phyloP scores from a whole-genome alignment of 2,113 vertebrate genomes.

The Aix galericulata region DNA sequence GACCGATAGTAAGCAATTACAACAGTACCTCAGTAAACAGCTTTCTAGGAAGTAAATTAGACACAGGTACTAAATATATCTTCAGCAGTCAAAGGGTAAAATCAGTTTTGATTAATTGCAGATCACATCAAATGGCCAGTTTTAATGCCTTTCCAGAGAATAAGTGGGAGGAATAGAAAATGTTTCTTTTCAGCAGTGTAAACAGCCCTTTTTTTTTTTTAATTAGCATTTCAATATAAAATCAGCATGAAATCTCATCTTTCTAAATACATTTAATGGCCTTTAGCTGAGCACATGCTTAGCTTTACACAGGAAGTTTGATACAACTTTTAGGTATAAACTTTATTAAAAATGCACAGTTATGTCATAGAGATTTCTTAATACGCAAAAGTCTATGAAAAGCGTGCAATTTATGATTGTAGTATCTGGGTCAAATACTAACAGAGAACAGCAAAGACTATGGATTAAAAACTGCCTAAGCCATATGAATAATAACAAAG shows the following conservation, averaged over 20 bases:
- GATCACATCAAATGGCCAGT: not conserved
- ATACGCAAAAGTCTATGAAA: not conserved
- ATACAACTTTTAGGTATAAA: not conserved
- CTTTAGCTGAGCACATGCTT: not conserved
- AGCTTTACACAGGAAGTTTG: not conserved
- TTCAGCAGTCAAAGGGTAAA: not conserved
- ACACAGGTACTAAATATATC: not conserved
- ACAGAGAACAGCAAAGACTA: constrained; percentile 16
- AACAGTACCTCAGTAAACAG: not conserved
- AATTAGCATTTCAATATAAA: not conserved
- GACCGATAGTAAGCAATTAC: not conserved
- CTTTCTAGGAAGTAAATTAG: not conserved
- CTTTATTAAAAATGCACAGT: not conserved
- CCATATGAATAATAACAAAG: not conserved
- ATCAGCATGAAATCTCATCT: not conserved
- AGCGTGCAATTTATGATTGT: not conserved
- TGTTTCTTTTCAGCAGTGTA: not conserved
- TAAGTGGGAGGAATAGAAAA: not conserved
- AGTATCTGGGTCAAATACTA: constrained; percentile 18
- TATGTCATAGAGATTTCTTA: not conserved
- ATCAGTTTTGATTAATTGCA: not conserved
- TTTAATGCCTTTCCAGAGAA: not conserved
- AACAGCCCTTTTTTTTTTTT: not conserved
- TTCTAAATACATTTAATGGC: not conserved
- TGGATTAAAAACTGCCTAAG: constrained; percentile 1